Conservation (phyloP, 2,888 invertebrate genomes). For the Melanargia galathea region DNA sequence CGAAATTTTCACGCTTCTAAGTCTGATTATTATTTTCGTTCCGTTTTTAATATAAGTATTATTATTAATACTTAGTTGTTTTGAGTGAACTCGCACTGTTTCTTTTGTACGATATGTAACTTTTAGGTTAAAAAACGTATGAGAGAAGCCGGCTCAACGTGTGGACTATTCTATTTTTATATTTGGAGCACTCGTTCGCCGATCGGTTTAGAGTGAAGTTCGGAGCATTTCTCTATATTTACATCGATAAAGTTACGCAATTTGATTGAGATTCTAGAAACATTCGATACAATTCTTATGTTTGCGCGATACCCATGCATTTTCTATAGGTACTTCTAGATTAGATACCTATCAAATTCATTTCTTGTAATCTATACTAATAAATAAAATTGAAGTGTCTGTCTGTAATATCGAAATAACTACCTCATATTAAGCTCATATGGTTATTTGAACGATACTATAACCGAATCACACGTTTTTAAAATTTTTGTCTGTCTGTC, state of each 20-base stretch:
- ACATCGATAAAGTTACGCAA: constrained; percentile 21
- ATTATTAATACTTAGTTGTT: neutral
- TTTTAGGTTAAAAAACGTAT: constrained; percentile 55
- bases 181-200: constrained; percentile 63
- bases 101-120: neutral
- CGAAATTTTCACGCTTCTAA: neutral
- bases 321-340: neutral
- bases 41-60: constrained; percentile 27
- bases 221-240: constrained; percentile 35
- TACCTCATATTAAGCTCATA: too few relatives aligned
- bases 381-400: too few relatives aligned
- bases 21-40: constrained; percentile 31
- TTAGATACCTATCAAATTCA: neutral
- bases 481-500: too few relatives aligned
- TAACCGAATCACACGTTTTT: too few relatives aligned
- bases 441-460: too few relatives aligned
- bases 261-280: constrained; percentile 2
- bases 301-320: neutral
- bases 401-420: too few relatives aligned
- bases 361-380: neutral
- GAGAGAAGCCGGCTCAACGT: constrained; percentile 60
- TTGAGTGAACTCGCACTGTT: neutral
- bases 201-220: constrained; percentile 60
- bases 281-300: neutral
- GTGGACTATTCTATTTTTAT: constrained; percentile 69